Conservation (phyloP, 92 coral and sea anemone genomes). For the Pocillopora meandrina region DNA sequence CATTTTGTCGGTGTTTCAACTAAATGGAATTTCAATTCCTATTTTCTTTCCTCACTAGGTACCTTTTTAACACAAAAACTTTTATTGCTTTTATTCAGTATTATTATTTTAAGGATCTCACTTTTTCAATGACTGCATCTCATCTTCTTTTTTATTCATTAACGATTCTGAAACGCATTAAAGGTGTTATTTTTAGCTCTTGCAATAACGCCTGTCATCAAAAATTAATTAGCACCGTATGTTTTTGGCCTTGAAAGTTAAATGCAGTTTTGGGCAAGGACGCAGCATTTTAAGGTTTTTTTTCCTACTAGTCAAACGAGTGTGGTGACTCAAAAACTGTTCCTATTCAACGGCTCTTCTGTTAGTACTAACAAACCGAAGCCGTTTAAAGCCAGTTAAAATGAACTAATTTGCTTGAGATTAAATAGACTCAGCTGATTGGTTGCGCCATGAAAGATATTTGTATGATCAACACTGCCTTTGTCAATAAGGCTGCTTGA, state of each 20-base stretch:
- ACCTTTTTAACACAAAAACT: too few relatives aligned
- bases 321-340: neutral
- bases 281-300: neutral
- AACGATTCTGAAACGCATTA: slow-evolving; percentile 8
- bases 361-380: neutral
- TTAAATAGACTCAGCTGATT: slow-evolving; percentile 30
- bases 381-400: slow-evolving; percentile 17
- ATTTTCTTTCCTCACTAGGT: too few relatives aligned
- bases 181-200: slow-evolving; percentile 18
- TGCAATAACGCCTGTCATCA: neutral
- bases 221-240: slow-evolving; percentile 21
- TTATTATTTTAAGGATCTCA: neutral
- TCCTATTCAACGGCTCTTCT: neutral
- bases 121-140: neutral
- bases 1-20: too few relatives aligned
- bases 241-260: slow-evolving; percentile 2
- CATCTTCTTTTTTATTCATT: neutral
- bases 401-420: slow-evolving; percentile 27
- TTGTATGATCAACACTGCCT: slow-evolving; percentile 25
- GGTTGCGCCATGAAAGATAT: slow-evolving; percentile 15
- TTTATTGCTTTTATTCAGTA: neutral
- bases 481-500: slow-evolving; percentile 32
- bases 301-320: neutral
- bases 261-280: neutral
- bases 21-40: too few relatives aligned